These are phyloP conservation scores for Myotis myotis DNA, from an alignment of 2,797 vertebrate genomes.

Conservation along the genomic window DNA sequence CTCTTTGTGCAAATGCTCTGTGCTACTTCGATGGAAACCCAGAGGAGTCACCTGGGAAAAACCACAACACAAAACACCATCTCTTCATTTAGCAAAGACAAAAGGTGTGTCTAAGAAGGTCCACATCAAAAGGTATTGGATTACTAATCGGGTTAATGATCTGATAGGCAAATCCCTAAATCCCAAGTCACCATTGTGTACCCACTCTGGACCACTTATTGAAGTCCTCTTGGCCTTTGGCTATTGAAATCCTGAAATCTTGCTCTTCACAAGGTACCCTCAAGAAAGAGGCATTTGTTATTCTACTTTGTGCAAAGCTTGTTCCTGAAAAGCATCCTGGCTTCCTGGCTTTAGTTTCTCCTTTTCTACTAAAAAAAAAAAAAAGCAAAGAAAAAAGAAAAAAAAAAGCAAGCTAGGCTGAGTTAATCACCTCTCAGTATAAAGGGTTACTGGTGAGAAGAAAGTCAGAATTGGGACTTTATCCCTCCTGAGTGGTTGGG, in stretches of 20 bases:
- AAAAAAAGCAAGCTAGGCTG: slow-evolving; percentile 84
- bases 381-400: background rate
- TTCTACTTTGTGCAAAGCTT: slow-evolving; percentile 93
- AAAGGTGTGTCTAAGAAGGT: background rate
- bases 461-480: slow-evolving; percentile 84
- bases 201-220: slow-evolving; percentile 74
- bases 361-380: slow-evolving; percentile 79
- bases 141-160: slow-evolving; percentile 75
- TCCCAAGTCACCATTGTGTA: slow-evolving; percentile 76
- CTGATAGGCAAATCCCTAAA: slow-evolving; percentile 72
- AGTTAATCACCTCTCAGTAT: slow-evolving; percentile 93
- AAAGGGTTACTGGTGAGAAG: slow-evolving; percentile 64
- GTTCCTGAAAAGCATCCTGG: slow-evolving; percentile 90
- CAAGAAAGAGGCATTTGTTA: slow-evolving; percentile 90
- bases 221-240: slow-evolving; percentile 84
- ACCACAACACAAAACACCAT: background rate
- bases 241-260: slow-evolving; percentile 80
- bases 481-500: slow-evolving; percentile 89
- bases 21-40: too few species aligned
- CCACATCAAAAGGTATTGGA: slow-evolving; percentile 65
- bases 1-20: background rate
- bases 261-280: slow-evolving; percentile 79
- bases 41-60: background rate
- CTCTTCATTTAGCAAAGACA: slow-evolving; percentile 62
- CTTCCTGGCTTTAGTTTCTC: slow-evolving; percentile 87